A percentile compares a stretch with the other conserved stretches of the same genome.
Evolutionary conservation across 2,113 vertebrate genomes (phyloP).

Genomic region (Choloepus hoffmanni): DNA sequence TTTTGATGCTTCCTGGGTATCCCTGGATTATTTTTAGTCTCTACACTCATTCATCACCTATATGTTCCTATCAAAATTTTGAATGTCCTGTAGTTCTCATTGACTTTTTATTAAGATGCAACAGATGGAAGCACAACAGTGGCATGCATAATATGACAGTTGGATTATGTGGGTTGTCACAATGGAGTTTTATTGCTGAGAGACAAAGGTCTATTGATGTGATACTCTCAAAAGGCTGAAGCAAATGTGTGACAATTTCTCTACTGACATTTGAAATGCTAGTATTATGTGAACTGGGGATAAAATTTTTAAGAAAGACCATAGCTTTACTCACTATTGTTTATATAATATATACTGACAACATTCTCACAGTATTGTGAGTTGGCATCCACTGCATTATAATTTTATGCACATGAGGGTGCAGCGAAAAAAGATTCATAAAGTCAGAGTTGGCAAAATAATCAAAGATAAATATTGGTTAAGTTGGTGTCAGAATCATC

Average conservation of each 20-base stretch:
- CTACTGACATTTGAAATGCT: constrained; percentile 46
- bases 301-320: neutral
- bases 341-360: neutral
- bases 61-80: neutral
- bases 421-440: neutral
- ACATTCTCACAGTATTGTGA: neutral
- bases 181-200: constrained; percentile 18
- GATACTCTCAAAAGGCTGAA: constrained; percentile 34
- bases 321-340: neutral
- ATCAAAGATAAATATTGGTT: neutral
- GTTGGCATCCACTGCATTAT: neutral
- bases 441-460: neutral
- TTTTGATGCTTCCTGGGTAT: neutral
- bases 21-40: neutral
- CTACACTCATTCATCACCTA: neutral
- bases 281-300: neutral
- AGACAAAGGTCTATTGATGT: neutral
- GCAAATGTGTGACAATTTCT: neutral
- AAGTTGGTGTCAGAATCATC: neutral
- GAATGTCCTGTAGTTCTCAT: neutral
- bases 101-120: constrained; percentile 60
- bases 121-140: constrained; percentile 41
- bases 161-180: neutral
- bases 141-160: constrained; percentile 13
- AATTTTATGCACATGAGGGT: neutral